Evolutionary conservation across 2,113 vertebrate species (phyloP).

Genomic region (Myodes glareolus): DNA sequence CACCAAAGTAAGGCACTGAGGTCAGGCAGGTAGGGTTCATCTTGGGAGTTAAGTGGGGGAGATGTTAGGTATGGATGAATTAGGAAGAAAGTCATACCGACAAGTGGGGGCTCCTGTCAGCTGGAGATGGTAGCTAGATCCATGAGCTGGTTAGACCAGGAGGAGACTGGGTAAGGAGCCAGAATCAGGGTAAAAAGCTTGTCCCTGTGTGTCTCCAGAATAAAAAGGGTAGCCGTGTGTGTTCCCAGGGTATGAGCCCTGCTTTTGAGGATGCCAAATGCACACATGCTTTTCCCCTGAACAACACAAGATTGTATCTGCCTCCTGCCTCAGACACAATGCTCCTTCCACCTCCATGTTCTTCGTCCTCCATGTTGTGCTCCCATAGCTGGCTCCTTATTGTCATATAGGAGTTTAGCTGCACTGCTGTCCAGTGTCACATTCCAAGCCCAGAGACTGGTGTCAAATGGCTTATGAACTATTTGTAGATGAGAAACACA

Average conservation of each 20-base stretch:
- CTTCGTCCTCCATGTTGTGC: not conserved
- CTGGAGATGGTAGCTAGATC: too few species aligned
- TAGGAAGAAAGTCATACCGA: not conserved
- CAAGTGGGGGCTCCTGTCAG: not conserved
- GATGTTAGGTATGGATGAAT: not conserved
- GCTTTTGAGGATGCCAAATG: not conserved
- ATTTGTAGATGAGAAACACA: slow-evolving; percentile 4
- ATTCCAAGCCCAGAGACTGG: not conserved
- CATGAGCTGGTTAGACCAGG: not conserved
- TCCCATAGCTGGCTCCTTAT: not conserved
- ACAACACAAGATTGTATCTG: not conserved
- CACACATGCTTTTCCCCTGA: not conserved
- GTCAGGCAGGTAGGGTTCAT: not conserved
- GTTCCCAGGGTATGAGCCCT: fast-evolving
- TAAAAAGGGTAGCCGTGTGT: fast-evolving
- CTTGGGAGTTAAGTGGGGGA: not conserved
- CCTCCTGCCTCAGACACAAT: not conserved
- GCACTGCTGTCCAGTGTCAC: not conserved
- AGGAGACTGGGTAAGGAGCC: not conserved
- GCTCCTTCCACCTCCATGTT: not conserved
- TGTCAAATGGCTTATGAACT: not conserved
- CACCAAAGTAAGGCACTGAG: not conserved
- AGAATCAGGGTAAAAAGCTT: not conserved
- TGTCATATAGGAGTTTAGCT: not conserved
- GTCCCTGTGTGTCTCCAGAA: too few species aligned